These are phyloP conservation scores for Homalodisca vitripennis DNA, from an alignment of 1,140 invertebrate species.

Conservation along the genomic window DNA sequence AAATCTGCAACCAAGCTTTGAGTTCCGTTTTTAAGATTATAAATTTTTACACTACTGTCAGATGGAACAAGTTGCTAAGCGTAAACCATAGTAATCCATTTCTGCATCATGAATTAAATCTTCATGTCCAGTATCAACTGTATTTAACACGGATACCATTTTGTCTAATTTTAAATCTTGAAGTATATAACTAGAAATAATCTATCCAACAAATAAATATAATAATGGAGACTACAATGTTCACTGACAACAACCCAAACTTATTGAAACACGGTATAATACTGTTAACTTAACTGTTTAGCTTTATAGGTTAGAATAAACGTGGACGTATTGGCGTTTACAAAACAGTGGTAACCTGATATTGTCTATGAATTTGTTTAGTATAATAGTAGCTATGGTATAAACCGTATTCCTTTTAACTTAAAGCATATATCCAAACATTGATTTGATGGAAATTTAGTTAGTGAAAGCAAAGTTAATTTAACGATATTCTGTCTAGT, in stretches of 20 bases:
- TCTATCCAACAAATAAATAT: background rate
- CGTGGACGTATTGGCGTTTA: slow-evolving; percentile 8
- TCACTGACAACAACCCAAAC: background rate
- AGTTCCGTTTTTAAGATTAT: slow-evolving; percentile 89
- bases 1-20: slow-evolving; percentile 88
- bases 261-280: too few relatives aligned
- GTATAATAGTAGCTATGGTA: too few relatives aligned
- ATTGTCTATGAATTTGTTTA: too few relatives aligned
- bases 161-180: too few relatives aligned
- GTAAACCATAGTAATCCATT: slow-evolving; percentile 95
- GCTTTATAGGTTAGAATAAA: slow-evolving; percentile 4
- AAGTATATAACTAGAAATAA: background rate
- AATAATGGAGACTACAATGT: too few relatives aligned
- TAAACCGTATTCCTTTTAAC: too few relatives aligned
- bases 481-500: too few relatives aligned
- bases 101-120: slow-evolving; percentile 99
- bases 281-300: too few relatives aligned
- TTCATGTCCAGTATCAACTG: slow-evolving; percentile 96
- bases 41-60: slow-evolving; percentile 95
- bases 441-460: too few relatives aligned
- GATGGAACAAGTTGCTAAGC: slow-evolving; percentile 97
- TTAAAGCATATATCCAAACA: too few relatives aligned
- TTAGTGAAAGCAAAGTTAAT: too few relatives aligned
- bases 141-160: slow-evolving; percentile 89
- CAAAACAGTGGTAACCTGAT: too few relatives aligned